Conservation (phyloP, 2,113 vertebrate genomes). For the Geococcyx californianus region DNA sequence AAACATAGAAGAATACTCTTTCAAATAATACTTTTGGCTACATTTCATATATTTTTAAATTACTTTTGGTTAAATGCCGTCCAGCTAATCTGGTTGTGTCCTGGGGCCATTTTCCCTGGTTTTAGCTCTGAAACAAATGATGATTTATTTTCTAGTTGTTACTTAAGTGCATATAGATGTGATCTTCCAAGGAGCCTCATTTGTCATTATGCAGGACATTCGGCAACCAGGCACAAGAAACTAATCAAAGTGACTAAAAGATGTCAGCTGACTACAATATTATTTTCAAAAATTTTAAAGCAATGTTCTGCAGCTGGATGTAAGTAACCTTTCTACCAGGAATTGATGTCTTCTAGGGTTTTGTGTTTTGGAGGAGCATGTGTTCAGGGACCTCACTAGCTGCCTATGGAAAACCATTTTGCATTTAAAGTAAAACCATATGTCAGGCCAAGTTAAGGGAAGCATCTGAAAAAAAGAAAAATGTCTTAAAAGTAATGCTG, state of each 20-base stretch:
- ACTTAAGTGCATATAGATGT: not conserved
- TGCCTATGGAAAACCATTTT: conserved; percentile 40
- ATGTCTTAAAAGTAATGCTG: conserved; percentile 27
- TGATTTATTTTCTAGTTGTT: conserved; percentile 42
- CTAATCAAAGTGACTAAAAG: conserved; percentile 48
- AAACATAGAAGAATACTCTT: not conserved
- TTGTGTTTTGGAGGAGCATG: not conserved
- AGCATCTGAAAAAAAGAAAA: conserved; percentile 37
- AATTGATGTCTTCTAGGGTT: conserved; percentile 10
- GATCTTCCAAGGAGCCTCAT: not conserved
- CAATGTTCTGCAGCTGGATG: conserved; percentile 12
- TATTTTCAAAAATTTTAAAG: not conserved
- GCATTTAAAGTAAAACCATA: conserved; percentile 65
- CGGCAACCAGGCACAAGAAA: not conserved
- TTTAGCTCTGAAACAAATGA: conserved; percentile 22
- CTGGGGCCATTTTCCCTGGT: not conserved
- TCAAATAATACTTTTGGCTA: conserved; percentile 44
- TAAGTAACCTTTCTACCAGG: conserved; percentile 7
- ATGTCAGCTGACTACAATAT: conserved; percentile 18
- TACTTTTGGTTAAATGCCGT: conserved; percentile 32
- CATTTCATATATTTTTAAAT: conserved; percentile 14
- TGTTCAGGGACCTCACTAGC: conserved; percentile 20
- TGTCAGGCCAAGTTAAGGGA: conserved; percentile 46
- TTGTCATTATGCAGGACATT: conserved; percentile 40
- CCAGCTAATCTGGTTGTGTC: conserved; percentile 14